A percentile compares a stretch with the other conserved stretches of the same genome.
phyloP scores from a whole-genome alignment of 2,113 vertebrate genomes.

The Burhinus oedicnemus region DNA sequence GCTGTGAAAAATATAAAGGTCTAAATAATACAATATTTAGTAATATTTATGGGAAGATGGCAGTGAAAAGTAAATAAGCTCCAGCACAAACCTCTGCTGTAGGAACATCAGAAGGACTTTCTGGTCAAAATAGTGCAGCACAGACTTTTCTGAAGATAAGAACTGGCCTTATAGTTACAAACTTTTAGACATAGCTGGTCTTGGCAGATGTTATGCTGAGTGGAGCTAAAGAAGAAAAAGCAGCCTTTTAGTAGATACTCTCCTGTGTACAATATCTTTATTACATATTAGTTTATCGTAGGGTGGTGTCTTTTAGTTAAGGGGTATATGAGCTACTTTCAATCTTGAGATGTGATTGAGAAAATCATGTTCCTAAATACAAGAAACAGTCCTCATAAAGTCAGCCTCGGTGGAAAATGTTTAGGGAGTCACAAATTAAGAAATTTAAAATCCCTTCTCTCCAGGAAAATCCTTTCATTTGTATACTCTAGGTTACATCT shows the following conservation, averaged over 20 bases:
- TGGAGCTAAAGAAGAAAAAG: neutral
- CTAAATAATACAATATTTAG: neutral
- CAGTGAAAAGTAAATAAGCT: neutral
- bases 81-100: neutral
- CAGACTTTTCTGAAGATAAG: neutral
- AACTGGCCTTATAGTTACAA: neutral
- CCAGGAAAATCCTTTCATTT: neutral
- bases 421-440: neutral
- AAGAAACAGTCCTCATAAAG: neutral
- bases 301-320: neutral
- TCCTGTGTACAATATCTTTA: neutral
- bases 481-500: neutral
- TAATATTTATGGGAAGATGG: neutral
- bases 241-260: neutral
- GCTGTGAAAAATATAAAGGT: neutral
- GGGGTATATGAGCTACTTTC: neutral
- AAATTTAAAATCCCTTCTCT: neutral
- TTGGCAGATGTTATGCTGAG: neutral
- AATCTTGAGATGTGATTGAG: neutral
- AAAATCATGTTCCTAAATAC: neutral
- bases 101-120: neutral
- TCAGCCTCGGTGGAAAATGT: neutral
- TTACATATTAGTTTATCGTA: neutral
- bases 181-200: neutral
- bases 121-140: neutral